phyloP scores from a whole-genome alignment of 2,797 vertebrate genomes.

The Clarias pachynema region DNA sequence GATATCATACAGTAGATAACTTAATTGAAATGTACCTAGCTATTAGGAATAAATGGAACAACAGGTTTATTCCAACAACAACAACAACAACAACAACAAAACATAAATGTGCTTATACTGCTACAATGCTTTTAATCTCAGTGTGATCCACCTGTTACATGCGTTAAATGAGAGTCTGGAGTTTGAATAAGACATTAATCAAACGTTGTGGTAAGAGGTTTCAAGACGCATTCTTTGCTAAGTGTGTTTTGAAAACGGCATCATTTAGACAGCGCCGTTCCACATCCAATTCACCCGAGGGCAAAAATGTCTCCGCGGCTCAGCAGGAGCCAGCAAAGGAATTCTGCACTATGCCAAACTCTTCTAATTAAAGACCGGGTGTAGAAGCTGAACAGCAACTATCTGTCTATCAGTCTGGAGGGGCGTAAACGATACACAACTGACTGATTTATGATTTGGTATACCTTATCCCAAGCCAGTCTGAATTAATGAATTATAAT shows the following conservation, averaged over 20 bases:
- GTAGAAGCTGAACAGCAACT: conserved; percentile 22
- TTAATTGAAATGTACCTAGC: neutral
- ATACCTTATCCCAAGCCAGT: neutral
- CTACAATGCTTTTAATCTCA: neutral
- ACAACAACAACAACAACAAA: neutral
- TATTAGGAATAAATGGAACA: neutral
- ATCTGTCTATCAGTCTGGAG: conserved; percentile 33
- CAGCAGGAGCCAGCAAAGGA: conserved; percentile 27
- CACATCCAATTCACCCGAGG: conserved; percentile 37
- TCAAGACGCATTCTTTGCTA: conserved; percentile 32
- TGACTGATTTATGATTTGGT: conserved; percentile 17
- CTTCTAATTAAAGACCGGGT: conserved; percentile 47
- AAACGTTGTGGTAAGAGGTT: conserved; percentile 11
- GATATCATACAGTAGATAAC: neutral
- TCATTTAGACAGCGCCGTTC: conserved; percentile 36
- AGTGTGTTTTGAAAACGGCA: conserved; percentile 42
- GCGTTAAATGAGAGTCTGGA: neutral
- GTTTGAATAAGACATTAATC: conserved; percentile 5
- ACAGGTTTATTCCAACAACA: conserved; percentile 9
- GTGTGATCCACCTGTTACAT: conserved; percentile 24
- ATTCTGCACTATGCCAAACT: conserved; percentile 38
- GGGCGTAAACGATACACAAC: conserved; percentile 7
- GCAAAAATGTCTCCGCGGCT: conserved; percentile 27
- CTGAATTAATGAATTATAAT: neutral
- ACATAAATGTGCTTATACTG: neutral